Base-by-base conservation (phyloP, 1,140 invertebrate genomes). In the Lethrus apterus region DNA sequence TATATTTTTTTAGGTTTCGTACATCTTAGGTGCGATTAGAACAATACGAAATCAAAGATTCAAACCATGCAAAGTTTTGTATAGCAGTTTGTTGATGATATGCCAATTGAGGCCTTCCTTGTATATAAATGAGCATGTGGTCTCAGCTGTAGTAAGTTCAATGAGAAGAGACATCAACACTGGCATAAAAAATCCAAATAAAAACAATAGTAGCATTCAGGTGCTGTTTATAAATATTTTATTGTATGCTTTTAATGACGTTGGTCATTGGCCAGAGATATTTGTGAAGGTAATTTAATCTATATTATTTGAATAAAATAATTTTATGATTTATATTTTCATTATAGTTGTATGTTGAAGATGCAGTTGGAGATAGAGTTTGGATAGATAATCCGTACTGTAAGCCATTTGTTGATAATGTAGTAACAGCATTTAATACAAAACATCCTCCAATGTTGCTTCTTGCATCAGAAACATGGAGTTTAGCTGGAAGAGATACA, bases 351-450 rank as follows among this genome's bases (percentile, higher is more conserved):
- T 98, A 92, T 63, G 81, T 97, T 44, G 93, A 98, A 61, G 94
- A 98, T 73, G 89, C 92, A 2, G 65, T 93, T 0, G 89, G 88
- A 36, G 93, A 98, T 58, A 70, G 93, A 38, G 75, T 87, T 42
- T 98, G 93, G 92, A 87, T 96, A 4, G 93, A 97, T 63, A 81
- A 86, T 56, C 80, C 89, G 7, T 86, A 92, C 64, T 96, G 92
- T 66, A 86, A 88, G 63, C 80, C 81, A 20, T 89, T 96, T 70
- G 86, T 94, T 0, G 91, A 95, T 53, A 98, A 97, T 66, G 87
- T 98, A 44, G 68, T 84, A 29, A 87, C 84, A 0, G 89, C 88
- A 7, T 93, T 97, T 65, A 83, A 81, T 36, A 97, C 93, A 0
- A 83, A 85, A 51, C 67, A 79, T 31, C 86, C 88, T 1, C 77